A percentile compares a stretch with the other conserved stretches of the same genome.
These are phyloP conservation scores for Anastatus disparis DNA, from an alignment of 1,140 invertebrate genomes.

Conservation along the genomic window DNA sequence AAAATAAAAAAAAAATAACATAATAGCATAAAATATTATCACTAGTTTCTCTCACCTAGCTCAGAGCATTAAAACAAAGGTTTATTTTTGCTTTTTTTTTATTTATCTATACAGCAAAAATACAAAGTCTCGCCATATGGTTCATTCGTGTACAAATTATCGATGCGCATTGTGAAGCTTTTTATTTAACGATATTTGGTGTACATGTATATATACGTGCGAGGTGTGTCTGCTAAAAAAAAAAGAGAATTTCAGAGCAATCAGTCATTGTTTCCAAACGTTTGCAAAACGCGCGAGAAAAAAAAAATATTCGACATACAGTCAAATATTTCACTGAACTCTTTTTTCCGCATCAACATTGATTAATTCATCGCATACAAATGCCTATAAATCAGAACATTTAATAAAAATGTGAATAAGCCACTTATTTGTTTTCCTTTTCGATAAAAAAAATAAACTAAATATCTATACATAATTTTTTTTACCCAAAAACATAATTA, in stretches of 20 bases:
- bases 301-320: constrained; percentile 23
- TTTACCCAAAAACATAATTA: too few relatives aligned
- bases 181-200: constrained; percentile 27
- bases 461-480: too few relatives aligned
- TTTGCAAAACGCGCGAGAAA: background rate
- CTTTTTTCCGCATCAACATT: background rate
- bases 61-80: constrained; percentile 23
- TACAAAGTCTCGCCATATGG: constrained; percentile 6
- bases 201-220: too few relatives aligned
- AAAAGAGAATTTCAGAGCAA: constrained; percentile 10
- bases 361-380: constrained; percentile 16
- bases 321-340: constrained; percentile 3
- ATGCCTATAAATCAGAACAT: background rate
- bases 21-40: too few relatives aligned
- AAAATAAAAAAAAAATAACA: too few relatives aligned
- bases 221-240: background rate
- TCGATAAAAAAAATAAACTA: too few relatives aligned
- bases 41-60: too few relatives aligned
- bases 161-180: constrained; percentile 5
- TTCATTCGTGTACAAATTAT: constrained; percentile 21
- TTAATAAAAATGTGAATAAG: background rate
- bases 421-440: too few relatives aligned
- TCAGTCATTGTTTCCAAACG: constrained; percentile 25
- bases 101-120: background rate
- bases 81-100: too few relatives aligned